phyloP scores from a whole-genome alignment of 2,113 vertebrate species.

The Melospiza melodia region DNA sequence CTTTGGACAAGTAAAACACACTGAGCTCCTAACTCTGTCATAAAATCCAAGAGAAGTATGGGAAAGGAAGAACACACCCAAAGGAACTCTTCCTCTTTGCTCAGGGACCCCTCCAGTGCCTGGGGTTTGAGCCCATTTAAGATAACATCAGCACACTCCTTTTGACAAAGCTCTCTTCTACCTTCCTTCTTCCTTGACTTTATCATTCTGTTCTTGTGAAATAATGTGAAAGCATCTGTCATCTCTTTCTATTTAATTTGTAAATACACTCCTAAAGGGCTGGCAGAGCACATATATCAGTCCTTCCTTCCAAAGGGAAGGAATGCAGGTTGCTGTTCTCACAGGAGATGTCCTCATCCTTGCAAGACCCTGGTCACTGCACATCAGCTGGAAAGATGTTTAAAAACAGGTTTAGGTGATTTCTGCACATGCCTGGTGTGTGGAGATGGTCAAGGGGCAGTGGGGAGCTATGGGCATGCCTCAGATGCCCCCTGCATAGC shows the following conservation, averaged over 20 bases:
- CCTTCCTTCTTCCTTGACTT: background rate
- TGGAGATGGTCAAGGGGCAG: accelerated
- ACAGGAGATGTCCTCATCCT: background rate
- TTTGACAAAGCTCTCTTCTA: background rate
- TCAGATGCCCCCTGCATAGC: background rate
- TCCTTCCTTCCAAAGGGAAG: background rate
- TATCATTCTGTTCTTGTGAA: slow-evolving; percentile 1
- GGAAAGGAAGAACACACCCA: background rate
- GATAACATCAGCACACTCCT: background rate
- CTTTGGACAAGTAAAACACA: background rate
- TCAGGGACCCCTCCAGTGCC: background rate
- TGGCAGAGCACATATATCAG: background rate
- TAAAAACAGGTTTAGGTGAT: background rate
- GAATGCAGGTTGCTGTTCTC: background rate
- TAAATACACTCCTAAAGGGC: background rate
- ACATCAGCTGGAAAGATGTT: background rate
- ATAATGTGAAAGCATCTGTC: slow-evolving; percentile 16
- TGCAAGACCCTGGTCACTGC: background rate
- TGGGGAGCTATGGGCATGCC: accelerated
- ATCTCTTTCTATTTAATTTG: slow-evolving; percentile 18
- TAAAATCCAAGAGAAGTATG: background rate
- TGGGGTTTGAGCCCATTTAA: background rate
- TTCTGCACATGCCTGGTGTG: background rate
- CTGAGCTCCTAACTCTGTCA: background rate
- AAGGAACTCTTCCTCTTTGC: background rate